Evolutionary conservation across 2,113 vertebrate species (phyloP).

Genomic region (Opisthocomus hoazin): DNA sequence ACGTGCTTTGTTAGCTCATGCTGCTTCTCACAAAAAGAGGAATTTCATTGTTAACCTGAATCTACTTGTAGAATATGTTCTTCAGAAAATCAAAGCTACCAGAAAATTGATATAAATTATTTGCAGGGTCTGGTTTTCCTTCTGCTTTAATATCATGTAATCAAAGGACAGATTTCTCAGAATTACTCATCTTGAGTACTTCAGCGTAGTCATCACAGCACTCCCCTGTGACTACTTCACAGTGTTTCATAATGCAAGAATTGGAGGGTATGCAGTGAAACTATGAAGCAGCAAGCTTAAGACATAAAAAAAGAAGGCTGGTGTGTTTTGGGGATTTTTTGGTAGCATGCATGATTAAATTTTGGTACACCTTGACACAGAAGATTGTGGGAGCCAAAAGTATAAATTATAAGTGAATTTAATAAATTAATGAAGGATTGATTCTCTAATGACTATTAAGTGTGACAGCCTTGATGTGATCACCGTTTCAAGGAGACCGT

Average conservation of each 20-base stretch:
- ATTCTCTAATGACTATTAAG: background rate
- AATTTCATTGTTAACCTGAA: background rate
- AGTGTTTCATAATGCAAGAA: background rate
- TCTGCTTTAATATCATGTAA: conserved; percentile 19
- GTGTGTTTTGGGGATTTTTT: accelerated
- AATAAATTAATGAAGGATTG: background rate
- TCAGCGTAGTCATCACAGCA: background rate
- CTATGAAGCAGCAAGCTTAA: background rate
- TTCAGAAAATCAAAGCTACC: background rate
- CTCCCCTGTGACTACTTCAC: background rate
- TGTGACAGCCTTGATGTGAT: background rate
- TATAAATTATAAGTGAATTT: background rate
- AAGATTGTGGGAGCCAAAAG: background rate
- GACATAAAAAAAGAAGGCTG: background rate
- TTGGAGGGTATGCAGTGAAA: background rate
- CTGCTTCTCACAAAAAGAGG: background rate
- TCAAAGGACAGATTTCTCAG: conserved; percentile 38
- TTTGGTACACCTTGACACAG: background rate
- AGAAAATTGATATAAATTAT: conserved; percentile 9
- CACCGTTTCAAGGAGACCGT: background rate
- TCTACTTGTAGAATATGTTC: background rate
- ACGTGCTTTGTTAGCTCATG: background rate
- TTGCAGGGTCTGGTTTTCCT: background rate
- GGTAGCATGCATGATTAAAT: background rate
- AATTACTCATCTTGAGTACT: conserved; percentile 31